phyloP scores from a whole-genome alignment of 2,888 invertebrate species.

The Sceliomorpha sp. region DNA sequence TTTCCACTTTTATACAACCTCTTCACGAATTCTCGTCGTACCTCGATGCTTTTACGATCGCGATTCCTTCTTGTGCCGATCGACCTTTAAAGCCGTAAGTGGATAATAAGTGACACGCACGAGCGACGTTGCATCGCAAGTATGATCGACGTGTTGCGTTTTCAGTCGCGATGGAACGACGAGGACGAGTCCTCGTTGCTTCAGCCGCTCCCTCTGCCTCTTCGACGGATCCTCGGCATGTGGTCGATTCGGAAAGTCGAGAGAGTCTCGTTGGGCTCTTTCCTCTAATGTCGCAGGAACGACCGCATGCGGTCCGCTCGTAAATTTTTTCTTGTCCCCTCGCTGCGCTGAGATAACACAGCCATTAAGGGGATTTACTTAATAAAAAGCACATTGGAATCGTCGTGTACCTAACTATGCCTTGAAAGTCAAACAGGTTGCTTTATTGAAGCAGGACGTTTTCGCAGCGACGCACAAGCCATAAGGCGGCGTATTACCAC shows the following conservation, averaged over 20 bases:
- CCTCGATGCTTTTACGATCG: no score
- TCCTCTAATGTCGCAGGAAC: conserved; percentile 12
- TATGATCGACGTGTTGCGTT: conserved; percentile 15
- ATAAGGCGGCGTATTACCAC: no score
- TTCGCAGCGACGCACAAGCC: no score
- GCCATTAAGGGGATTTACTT: conserved; percentile 26
- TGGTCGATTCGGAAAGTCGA: conserved; percentile 39
- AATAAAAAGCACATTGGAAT: conserved; percentile 25
- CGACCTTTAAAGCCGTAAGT: conserved; percentile 35
- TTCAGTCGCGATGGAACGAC: conserved; percentile 4
- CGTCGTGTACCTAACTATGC: conserved; percentile 9
- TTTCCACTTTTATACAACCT: no score
- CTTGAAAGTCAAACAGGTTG: conserved; percentile 18
- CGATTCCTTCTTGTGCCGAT: no score
- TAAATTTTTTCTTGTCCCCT: conserved; percentile 20
- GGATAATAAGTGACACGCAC: conserved; percentile 36
- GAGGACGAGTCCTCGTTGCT: conserved; percentile 18
- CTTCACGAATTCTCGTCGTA: no score
- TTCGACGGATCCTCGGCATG: no score
- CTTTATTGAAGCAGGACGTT: conserved; percentile 15
- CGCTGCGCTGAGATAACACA: conserved; percentile 19
- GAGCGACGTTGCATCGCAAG: conserved; percentile 5
- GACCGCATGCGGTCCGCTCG: conserved; percentile 42
- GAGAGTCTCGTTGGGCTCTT: conserved; percentile 22
- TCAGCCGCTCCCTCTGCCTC: conserved; percentile 25